A percentile compares a stretch with the other conserved stretches of the same genome.
Conservation (phyloP, 2,888 invertebrate species). For the Eupeodes luniger region DNA sequence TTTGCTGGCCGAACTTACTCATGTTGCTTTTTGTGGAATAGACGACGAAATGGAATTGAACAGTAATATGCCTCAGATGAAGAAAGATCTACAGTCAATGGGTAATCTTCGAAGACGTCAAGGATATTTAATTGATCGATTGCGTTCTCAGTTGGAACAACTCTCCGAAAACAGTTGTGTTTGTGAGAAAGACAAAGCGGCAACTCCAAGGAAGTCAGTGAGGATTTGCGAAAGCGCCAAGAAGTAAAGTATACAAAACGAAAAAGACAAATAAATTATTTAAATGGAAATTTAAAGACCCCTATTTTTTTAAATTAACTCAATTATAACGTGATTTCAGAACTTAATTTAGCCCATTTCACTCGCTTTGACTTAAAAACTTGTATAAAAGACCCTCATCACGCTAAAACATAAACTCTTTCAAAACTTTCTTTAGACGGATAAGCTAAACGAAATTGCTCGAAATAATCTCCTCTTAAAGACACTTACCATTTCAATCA, state of each 20-base stretch:
- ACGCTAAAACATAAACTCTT: neutral
- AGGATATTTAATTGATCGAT: conserved; percentile 75
- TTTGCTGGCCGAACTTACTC: conserved; percentile 79
- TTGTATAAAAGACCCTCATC: neutral
- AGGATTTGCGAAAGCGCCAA: neutral
- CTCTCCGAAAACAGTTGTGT: conserved; percentile 50
- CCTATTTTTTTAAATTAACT: neutral
- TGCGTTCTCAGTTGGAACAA: conserved; percentile 77
- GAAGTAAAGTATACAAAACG: neutral
- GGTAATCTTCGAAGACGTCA: conserved; percentile 79
- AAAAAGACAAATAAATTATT: neutral
- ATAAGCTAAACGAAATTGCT: conserved; percentile 27
- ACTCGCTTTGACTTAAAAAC: neutral
- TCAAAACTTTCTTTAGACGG: neutral
- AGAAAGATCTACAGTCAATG: conserved; percentile 77
- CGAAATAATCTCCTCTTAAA: conserved; percentile 19
- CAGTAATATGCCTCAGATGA: conserved; percentile 77
- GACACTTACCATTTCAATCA: conserved; percentile 12
- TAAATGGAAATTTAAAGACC: neutral
- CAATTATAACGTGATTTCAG: neutral
- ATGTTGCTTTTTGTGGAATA: conserved; percentile 75
- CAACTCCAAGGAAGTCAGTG: neutral
- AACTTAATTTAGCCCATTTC: neutral
- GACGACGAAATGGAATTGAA: conserved; percentile 54
- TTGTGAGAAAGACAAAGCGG: conserved; percentile 11